Evolutionary conservation across 1,140 invertebrate species (phyloP).

Genomic region (Copidosoma floridanum): DNA sequence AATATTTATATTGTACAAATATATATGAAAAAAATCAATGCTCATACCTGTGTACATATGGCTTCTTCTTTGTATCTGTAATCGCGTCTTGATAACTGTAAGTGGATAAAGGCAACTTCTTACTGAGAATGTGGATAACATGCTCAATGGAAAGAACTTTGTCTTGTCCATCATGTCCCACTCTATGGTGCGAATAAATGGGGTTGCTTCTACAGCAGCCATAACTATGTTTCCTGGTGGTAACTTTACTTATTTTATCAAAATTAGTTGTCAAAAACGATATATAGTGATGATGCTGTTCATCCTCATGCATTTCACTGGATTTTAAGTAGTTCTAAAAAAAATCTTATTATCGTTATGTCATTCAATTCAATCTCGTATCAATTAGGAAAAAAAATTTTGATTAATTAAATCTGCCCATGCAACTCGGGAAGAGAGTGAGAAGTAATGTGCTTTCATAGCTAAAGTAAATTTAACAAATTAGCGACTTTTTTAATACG

Average conservation of each 20-base stretch:
- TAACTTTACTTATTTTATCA: conserved; percentile 18
- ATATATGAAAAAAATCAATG: not conserved
- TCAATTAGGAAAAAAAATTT: too few relatives aligned
- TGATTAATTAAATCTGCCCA: too few relatives aligned
- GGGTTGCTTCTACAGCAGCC: conserved; percentile 58
- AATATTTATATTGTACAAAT: conserved; percentile 7
- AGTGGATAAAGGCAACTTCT: conserved; percentile 91
- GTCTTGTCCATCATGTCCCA: conserved; percentile 98
- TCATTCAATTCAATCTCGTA: too few relatives aligned
- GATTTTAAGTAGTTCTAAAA: too few relatives aligned
- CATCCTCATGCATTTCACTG: conserved; percentile 44
- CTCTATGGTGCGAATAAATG: conserved; percentile 86
- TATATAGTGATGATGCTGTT: conserved; percentile 22
- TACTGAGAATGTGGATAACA: conserved; percentile 82
- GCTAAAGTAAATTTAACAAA: too few relatives aligned
- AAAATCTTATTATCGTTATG: too few relatives aligned
- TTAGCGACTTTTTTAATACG: too few relatives aligned
- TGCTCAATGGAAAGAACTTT: conserved; percentile 89
- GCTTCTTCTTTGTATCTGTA: conserved; percentile 85
- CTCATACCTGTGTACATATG: conserved; percentile 74
- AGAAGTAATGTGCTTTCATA: too few relatives aligned
- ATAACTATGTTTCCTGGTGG: conserved; percentile 34
- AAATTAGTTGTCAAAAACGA: conserved; percentile 13
- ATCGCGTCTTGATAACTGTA: conserved; percentile 93
- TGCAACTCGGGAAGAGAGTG: too few relatives aligned